Evolutionary conservation across 1,140 invertebrate genomes (phyloP), one percentile per base, ranked within the genome.

Genomic region (Diorhabda carinulata): DNA sequence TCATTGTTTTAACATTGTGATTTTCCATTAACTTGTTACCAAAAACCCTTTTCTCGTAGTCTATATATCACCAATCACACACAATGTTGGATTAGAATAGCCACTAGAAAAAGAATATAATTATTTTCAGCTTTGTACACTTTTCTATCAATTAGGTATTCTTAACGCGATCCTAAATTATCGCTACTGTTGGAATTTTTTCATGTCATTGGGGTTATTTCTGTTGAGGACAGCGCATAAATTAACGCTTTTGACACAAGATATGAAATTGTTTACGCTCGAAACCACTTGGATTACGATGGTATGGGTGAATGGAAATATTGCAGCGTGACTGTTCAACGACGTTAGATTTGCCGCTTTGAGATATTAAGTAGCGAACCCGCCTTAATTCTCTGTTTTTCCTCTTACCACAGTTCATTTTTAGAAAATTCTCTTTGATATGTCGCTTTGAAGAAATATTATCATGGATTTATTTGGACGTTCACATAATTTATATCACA

Each of bases 201-300:
- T 41, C 59, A 40, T 61, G 59, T 61, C 42, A 61, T 61, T 61
- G 10, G 3, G 42, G 40, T 8, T 61, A 43, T 61, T 61, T 41
- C 59, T 61, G 25, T 40, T 41, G 40, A 41, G 42, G 42, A n/a
- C 8, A 9, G 10, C 9, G 59, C 25, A 61, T 61, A 61, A 61
- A 41, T 61, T 61, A 3, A 61, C 25, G 42, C 25, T 61, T 61
- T 61, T 61, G 59, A 61, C 59, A 41, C 59, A 4, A 41, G 42
- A 41, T 61, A 61, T 61, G 42, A 61, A 61, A 40, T 61, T 61
- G 59, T 61, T 61, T 61, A 61, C 59, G 42, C 59, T 61, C 42
- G 59, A 41, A 61, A 61, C 59, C 59, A 52, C 47, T n/a, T 52
- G 6, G 47, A 52, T 52, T 52, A 52, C 47, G 47, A n/a, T 52